phyloP scores from a whole-genome alignment of 2,797 vertebrate genomes.

The Denticeps clupeoides region DNA sequence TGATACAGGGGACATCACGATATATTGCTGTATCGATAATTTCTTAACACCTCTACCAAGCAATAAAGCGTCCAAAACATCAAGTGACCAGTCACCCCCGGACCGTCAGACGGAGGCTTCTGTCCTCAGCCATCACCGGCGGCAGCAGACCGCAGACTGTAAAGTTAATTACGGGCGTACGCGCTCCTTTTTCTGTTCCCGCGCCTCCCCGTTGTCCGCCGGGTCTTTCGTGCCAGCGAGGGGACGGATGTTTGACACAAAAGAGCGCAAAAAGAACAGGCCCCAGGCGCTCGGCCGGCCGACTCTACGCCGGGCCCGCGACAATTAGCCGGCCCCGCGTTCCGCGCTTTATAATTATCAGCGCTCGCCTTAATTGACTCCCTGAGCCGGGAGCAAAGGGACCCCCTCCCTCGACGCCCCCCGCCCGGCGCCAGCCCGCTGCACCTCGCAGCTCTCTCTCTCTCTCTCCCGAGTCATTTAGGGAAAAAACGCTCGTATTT shows the following conservation, averaged over 20 bases:
- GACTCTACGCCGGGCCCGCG: constrained; percentile 55
- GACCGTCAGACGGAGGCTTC: too few species aligned
- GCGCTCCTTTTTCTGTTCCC: not conserved
- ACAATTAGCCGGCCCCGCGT: constrained; percentile 69
- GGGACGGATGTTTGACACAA: constrained; percentile 52
- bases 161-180: constrained; percentile 60
- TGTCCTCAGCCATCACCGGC: too few species aligned
- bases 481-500: constrained; percentile 89
- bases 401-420: constrained; percentile 66
- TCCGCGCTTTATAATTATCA: constrained; percentile 82
- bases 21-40: too few species aligned
- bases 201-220: constrained; percentile 8
- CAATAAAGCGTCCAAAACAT: too few species aligned
- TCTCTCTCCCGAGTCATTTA: constrained; percentile 97
- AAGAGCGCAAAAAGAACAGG: constrained; percentile 36
- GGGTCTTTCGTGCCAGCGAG: constrained; percentile 46
- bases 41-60: too few species aligned
- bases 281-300: constrained; percentile 52
- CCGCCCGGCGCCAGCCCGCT: constrained; percentile 35
- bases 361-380: constrained; percentile 80
- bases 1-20: too few species aligned
- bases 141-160: too few species aligned
- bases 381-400: constrained; percentile 80
- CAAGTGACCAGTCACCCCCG: too few species aligned
- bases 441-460: constrained; percentile 87